phyloP scores from a whole-genome alignment of 2,113 vertebrate species.

The Dasyprocta punctata region DNA sequence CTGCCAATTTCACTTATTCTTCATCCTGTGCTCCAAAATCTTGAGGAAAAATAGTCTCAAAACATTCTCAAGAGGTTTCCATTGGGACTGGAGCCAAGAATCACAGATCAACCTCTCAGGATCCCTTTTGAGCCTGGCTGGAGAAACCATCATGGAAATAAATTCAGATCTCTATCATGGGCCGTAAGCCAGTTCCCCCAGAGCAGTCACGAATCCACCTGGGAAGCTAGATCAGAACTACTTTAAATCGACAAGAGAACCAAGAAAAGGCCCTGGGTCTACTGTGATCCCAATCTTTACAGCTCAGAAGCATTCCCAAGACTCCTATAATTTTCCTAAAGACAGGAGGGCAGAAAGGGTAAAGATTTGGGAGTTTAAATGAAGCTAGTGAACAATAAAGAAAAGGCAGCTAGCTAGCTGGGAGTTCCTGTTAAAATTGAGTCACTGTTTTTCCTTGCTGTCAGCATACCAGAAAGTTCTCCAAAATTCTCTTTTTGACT shows the following conservation, averaged over 20 bases:
- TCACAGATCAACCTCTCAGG: slow-evolving; percentile 47
- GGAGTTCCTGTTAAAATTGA: slow-evolving; percentile 50
- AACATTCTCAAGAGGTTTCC: slow-evolving; percentile 63
- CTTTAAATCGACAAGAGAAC: slow-evolving; percentile 58
- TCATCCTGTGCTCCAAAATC: slow-evolving; percentile 58
- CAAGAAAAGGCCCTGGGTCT: background rate
- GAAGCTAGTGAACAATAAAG: slow-evolving; percentile 31
- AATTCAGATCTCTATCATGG: slow-evolving; percentile 38
- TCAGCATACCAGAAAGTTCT: background rate
- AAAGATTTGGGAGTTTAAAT: slow-evolving; percentile 19
- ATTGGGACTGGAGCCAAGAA: slow-evolving; percentile 71
- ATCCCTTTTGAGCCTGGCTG: slow-evolving; percentile 47
- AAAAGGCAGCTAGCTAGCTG: slow-evolving; percentile 26
- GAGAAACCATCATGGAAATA: slow-evolving; percentile 67
- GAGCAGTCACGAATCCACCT: slow-evolving; percentile 4
- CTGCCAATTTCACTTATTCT: slow-evolving; percentile 69
- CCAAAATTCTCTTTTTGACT: background rate
- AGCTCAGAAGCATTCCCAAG: slow-evolving; percentile 36
- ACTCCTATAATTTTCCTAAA: slow-evolving; percentile 35
- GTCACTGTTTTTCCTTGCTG: background rate
- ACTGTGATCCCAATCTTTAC: background rate
- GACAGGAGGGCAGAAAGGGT: background rate
- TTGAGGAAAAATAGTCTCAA: background rate
- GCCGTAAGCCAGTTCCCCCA: slow-evolving; percentile 11
- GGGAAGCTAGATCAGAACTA: slow-evolving; percentile 24